A percentile compares a stretch with the other conserved stretches of the same genome.
Conservation (phyloP, 2,888 invertebrate species). For the Apamea sordens region DNA sequence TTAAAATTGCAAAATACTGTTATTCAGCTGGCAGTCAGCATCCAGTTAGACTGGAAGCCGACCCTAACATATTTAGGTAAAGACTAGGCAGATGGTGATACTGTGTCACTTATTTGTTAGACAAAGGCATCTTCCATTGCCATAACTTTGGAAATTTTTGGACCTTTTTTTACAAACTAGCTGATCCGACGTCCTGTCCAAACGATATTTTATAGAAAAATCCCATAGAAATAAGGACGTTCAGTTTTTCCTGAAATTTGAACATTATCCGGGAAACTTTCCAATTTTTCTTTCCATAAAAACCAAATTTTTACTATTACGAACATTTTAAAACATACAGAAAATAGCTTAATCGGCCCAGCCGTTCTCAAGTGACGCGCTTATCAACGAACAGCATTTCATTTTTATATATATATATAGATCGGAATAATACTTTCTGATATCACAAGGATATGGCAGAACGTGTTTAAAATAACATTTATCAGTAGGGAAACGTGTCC, state of each 20-base stretch:
- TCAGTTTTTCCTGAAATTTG: too few relatives aligned
- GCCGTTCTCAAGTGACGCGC: background rate
- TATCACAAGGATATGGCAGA: conserved; percentile 3
- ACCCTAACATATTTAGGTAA: background rate
- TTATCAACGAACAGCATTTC: background rate
- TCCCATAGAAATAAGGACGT: too few relatives aligned
- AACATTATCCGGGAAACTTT: too few relatives aligned
- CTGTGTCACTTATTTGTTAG: background rate
- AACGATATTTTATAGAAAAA: too few relatives aligned
- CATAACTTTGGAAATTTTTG: too few relatives aligned
- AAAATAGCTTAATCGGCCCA: too few relatives aligned
- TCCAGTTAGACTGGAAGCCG: background rate
- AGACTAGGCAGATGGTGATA: background rate
- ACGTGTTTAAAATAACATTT: conserved; percentile 61
- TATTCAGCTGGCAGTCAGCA: background rate
- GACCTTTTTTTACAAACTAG: too few relatives aligned
- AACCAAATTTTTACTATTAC: background rate
- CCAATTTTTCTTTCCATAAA: background rate
- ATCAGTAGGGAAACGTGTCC: conserved; percentile 40
- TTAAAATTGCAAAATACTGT: too few relatives aligned
- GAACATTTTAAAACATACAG: background rate
- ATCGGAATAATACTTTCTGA: background rate
- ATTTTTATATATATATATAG: background rate
- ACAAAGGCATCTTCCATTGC: background rate
- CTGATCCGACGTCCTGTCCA: too few relatives aligned